Evolutionary conservation across 2,888 invertebrate genomes (phyloP), one percentile per base, ranked within the genome.

Genomic region (Metacarcinus magister): DNA sequence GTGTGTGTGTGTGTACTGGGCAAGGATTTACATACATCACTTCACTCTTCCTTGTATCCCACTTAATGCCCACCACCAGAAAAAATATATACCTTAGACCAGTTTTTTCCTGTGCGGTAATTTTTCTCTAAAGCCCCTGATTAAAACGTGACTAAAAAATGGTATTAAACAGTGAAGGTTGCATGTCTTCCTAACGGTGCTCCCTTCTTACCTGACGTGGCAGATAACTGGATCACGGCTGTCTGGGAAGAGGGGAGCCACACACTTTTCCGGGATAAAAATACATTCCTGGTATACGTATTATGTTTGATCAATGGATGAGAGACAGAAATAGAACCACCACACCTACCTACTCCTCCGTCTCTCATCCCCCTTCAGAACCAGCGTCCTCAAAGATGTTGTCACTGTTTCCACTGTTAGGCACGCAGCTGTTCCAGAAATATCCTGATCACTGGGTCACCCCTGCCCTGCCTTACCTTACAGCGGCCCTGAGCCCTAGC

Each of bases 201-300:
- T 4, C 4, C 67, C 67, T 67, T 23, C 67, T n/a, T n/a, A 19
- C 67, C 67, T 67, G 67, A 67, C 67, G 67, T 5, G n/a, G n/a
- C 67, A 67, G 67, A 67, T 67, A 67, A 23, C 67, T 0, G 67
- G 67, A 67, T 67, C n/a, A n/a, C 4, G n/a, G 67, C n/a, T 4
- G 8, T n/a, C 5, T 0, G 13, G 23, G 67, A n/a, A n/a, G 67
- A n/a, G 54, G 8, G 16, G 13, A n/a, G n/a, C 67, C 67, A 67
- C 67, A 67, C 67, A 67, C 67, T n/a, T n/a, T 67, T n/a, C 67
- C 67, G 67, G 67, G n/a, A 67, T 67, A 67, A n/a, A 67, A 67
- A 67, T n/a, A 67, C 67, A 67, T 23, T 23, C 67, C 2, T 7
- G 7, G 67, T 67, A 16, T 67, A n/a, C n/a, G 67, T 67, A 23